Evolutionary conservation across 2,113 vertebrate species (phyloP).

Genomic region (Petaurus breviceps): DNA sequence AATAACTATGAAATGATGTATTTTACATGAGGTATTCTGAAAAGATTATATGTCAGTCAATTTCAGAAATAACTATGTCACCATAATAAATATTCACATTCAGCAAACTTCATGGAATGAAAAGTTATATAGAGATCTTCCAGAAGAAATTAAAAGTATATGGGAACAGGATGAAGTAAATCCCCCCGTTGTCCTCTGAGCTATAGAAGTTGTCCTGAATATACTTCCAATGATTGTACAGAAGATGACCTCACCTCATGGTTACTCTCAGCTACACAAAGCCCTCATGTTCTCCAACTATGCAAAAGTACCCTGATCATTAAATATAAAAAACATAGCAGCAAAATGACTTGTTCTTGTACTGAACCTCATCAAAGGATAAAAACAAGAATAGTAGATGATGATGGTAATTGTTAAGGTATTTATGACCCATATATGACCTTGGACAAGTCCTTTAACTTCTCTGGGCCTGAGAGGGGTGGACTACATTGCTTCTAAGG

Average conservation of each 20-base stretch:
- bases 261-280: background rate
- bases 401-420: background rate
- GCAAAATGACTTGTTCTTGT: background rate
- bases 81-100: background rate
- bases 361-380: background rate
- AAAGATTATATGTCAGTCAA: background rate
- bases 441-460: background rate
- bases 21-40: background rate
- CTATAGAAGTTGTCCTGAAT: background rate
- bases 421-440: background rate
- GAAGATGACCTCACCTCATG: background rate
- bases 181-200: background rate
- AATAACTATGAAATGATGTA: background rate
- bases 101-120: background rate
- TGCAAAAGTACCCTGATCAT: background rate
- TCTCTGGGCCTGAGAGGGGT: background rate
- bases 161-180: background rate
- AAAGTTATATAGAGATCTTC: background rate
- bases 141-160: background rate
- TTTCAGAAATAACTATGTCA: background rate
- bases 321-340: background rate
- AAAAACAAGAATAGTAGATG: background rate
- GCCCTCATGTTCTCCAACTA: background rate
- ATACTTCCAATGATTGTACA: background rate
- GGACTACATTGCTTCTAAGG: background rate